Percentiles rank a stretch among this genome's conserved stretches.
Evolutionary conservation across 2,888 invertebrate genomes (phyloP).

Genomic region (Pristionchus mayeri): DNA sequence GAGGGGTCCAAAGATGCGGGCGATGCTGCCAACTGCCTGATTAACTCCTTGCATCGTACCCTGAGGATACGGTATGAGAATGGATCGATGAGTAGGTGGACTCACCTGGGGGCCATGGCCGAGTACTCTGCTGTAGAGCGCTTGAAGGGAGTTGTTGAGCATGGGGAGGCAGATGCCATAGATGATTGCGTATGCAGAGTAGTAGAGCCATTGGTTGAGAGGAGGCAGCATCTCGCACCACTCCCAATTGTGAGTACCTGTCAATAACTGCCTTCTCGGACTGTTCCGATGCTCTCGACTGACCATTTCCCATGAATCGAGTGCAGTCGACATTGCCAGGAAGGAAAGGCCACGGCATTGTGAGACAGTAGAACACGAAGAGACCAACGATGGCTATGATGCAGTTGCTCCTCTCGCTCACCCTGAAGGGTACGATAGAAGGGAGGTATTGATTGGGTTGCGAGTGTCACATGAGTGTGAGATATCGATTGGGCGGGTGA

Average conservation of each 20-base stretch:
- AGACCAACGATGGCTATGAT: slow-evolving; percentile 56
- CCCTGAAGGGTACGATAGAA: slow-evolving; percentile 50
- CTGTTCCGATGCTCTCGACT: not conserved
- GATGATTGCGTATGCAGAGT: slow-evolving; percentile 57
- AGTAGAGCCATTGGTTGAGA: slow-evolving; percentile 58
- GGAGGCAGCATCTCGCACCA: slow-evolving; percentile 59
- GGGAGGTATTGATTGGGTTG: not conserved
- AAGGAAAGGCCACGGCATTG: slow-evolving; percentile 64
- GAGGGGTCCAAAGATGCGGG: slow-evolving; percentile 61
- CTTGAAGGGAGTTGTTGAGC: slow-evolving; percentile 65
- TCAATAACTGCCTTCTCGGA: not conserved
- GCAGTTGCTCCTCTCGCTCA: slow-evolving; percentile 59
- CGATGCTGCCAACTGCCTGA: slow-evolving; percentile 62
- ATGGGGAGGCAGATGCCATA: slow-evolving; percentile 59
- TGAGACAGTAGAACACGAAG: slow-evolving; percentile 60
- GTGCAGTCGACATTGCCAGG: slow-evolving; percentile 57
- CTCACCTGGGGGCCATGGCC: slow-evolving; percentile 54
- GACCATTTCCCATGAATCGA: slow-evolving; percentile 50
- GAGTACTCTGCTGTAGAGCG: slow-evolving; percentile 59
- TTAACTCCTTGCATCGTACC: slow-evolving; percentile 65
- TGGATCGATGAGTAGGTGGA: not conserved
- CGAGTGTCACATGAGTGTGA: not conserved
- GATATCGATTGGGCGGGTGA: not conserved
- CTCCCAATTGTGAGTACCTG: slow-evolving; percentile 51
- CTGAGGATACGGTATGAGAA: slow-evolving; percentile 17